phyloP scores from a whole-genome alignment of 1,140 invertebrate genomes.

The Caenorhabditis remanei region DNA sequence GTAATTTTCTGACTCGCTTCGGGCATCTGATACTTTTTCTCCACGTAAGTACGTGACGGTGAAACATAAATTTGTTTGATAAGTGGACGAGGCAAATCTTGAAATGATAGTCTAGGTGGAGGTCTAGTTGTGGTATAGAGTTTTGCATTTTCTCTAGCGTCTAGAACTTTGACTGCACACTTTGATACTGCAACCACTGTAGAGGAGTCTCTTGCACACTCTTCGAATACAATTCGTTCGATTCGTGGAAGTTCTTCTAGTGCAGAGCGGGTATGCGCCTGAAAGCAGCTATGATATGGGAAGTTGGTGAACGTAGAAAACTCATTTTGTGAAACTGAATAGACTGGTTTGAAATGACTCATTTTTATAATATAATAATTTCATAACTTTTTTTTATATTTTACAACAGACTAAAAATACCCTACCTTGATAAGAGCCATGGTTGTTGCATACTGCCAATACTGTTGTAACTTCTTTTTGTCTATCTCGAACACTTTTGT shows the following conservation, averaged over 20 bases:
- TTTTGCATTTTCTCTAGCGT: constrained; percentile 27
- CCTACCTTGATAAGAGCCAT: constrained; percentile 28
- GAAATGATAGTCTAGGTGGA: not conserved
- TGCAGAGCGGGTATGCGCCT: constrained; percentile 7
- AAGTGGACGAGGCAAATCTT: not conserved
- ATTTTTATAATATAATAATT: too few species aligned
- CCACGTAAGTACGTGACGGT: constrained; percentile 12
- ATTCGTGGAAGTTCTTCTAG: not conserved
- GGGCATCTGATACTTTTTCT: not conserved
- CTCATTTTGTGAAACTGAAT: too few species aligned
- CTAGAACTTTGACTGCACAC: constrained; percentile 26
- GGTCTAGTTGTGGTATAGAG: not conserved
- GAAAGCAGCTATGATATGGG: not conserved
- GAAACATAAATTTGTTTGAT: constrained; percentile 45
- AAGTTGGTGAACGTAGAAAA: too few species aligned
- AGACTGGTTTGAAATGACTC: too few species aligned
- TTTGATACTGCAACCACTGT: constrained; percentile 20
- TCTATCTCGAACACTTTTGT: constrained; percentile 44
- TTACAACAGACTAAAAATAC: not conserved
- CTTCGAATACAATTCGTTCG: constrained; percentile 32
- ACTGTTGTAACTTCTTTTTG: constrained; percentile 45
- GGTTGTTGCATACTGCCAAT: constrained; percentile 35
- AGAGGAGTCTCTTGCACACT: not conserved
- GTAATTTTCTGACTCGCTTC: not conserved
- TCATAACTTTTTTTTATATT: too few species aligned